Evolutionary conservation across 1,140 invertebrate species (phyloP), one percentile per base, ranked within the genome.

Genomic region (Plodia interpunctella): DNA sequence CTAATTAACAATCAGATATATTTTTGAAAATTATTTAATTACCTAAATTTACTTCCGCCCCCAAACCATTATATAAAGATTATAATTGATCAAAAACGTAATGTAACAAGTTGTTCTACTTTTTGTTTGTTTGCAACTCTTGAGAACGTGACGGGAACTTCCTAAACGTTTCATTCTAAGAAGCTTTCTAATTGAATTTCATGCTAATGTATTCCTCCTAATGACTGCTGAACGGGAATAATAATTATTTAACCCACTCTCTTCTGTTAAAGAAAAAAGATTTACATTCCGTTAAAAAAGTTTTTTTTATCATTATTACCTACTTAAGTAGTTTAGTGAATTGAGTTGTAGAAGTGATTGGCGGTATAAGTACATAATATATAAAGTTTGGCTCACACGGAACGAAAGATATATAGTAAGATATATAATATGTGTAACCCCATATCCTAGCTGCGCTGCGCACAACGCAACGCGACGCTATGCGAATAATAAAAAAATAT

Each of bases 151-250:
- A 56, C 53, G 11, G 28, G 9, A 63, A 65, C 59, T 70, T 68
- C 53, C 63, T 62, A 59, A 64, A 51, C 59, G 60, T 67, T 61
- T 57, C 62, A 49, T 55, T 63, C 63, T 66, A 68, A 74, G 61
- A 62, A 65, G 62, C 28, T 25, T 55, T 51, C 58, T 70, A 72
- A 72, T 71, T 66, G 60, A 68, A 67, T 62, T 72, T 64, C 63
- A 72, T 70, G 70, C 60, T 63, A 74, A 74, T 72, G 65, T 64
- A 70, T 70, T 65, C 64, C 52, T 15, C 49, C 62, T 70, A 72
- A 72, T 66, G 61, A 67, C 57, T 72, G 20, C 63, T 54, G 63
- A 59, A 62, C 58, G 38, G 57, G 35, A 60, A 55, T 62, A 57
- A 68, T 51, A 68, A 59, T 61, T 49, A 57, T 6, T 19, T 51